Percentiles rank a stretch among this genome's conserved stretches.
These are phyloP conservation scores for Drosophila littoralis DNA, from an alignment of 1,140 invertebrate genomes.

Conservation along the genomic window DNA sequence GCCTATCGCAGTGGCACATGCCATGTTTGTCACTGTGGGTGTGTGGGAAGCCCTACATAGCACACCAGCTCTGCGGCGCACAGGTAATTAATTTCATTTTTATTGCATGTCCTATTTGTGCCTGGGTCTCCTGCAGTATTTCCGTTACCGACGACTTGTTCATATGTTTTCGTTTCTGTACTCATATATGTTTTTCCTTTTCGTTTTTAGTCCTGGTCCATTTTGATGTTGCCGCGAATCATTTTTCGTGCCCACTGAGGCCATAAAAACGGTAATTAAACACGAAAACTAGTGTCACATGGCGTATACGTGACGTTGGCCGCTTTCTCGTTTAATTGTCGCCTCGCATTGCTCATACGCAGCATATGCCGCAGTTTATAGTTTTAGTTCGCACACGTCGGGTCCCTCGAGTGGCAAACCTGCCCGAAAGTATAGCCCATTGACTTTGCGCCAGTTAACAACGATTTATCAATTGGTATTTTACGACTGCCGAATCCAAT, in stretches of 20 bases:
- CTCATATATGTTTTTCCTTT: slow-evolving; percentile 45
- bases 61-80: slow-evolving; percentile 15
- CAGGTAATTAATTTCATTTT: slow-evolving; percentile 77
- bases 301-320: slow-evolving; percentile 67
- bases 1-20: not conserved
- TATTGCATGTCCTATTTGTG: slow-evolving; percentile 60
- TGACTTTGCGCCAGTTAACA: not conserved
- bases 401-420: not conserved
- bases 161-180: slow-evolving; percentile 25
- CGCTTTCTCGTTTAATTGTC: slow-evolving; percentile 58
- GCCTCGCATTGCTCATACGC: slow-evolving; percentile 58
- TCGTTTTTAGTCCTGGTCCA: slow-evolving; percentile 1
- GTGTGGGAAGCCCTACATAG: slow-evolving; percentile 8
- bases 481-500: not conserved
- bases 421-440: not conserved
- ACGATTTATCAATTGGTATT: slow-evolving; percentile 10
- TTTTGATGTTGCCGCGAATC: slow-evolving; percentile 55
- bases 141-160: slow-evolving; percentile 13
- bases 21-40: not conserved
- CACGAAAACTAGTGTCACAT: slow-evolving; percentile 79
- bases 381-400: slow-evolving; percentile 19
- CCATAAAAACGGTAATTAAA: slow-evolving; percentile 77
- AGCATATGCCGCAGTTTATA: slow-evolving; percentile 28
- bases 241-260: slow-evolving; percentile 45
- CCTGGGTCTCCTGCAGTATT: slow-evolving; percentile 13